Conservation (phyloP, 1,140 invertebrate genomes). For the Nomia melanderi region DNA sequence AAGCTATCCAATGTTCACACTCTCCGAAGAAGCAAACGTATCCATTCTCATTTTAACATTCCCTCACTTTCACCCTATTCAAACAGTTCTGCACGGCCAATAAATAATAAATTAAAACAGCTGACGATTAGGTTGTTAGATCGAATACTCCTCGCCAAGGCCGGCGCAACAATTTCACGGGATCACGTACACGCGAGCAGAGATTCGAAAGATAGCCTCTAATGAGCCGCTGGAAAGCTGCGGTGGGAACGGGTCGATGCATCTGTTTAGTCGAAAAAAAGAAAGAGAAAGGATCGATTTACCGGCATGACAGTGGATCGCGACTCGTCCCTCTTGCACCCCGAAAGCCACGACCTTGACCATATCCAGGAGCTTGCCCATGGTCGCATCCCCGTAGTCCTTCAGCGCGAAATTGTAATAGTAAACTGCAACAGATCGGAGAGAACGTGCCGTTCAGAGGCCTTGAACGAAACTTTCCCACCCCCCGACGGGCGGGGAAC, state of each 20-base stretch:
- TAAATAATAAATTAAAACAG: too few species aligned
- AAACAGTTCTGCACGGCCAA: too few species aligned
- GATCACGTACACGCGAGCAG: neutral
- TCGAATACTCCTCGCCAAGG: too few species aligned
- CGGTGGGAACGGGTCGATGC: slow-evolving; percentile 32
- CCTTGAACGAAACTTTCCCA: neutral
- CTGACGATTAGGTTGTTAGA: too few species aligned
- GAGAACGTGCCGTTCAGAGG: slow-evolving; percentile 6
- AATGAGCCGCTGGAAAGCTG: neutral
- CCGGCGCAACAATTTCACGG: neutral
- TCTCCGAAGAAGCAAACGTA: too few species aligned
- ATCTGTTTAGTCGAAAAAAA: slow-evolving; percentile 29
- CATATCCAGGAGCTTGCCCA: slow-evolving; percentile 90
- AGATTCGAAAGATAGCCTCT: neutral
- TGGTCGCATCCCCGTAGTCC: slow-evolving; percentile 90
- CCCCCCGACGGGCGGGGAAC: neutral
- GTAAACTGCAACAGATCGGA: slow-evolving; percentile 84
- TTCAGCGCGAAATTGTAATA: slow-evolving; percentile 94
- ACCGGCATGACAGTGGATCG: slow-evolving; percentile 96
- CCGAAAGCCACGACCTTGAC: slow-evolving; percentile 94
- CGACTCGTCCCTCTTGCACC: slow-evolving; percentile 90
- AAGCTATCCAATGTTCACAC: too few species aligned
- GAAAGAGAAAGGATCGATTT: slow-evolving; percentile 66
- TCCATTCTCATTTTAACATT: too few species aligned
- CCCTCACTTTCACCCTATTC: too few species aligned